phyloP scores from a whole-genome alignment of 2,797 vertebrate species.

The Notamacropus eugenii region DNA sequence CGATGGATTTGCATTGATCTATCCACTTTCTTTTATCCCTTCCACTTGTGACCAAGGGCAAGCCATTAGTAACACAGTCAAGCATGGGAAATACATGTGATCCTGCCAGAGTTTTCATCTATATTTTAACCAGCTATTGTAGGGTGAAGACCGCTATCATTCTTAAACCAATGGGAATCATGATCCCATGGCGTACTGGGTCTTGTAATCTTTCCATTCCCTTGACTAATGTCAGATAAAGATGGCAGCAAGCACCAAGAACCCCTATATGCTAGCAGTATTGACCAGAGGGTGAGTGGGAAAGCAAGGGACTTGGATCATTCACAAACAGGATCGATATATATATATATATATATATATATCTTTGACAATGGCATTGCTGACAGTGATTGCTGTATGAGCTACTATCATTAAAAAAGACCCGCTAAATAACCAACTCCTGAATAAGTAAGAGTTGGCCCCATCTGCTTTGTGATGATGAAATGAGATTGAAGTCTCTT shows the following conservation, averaged over 20 bases:
- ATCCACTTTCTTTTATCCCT: slow-evolving; percentile 3
- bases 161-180: background rate
- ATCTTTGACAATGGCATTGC: background rate
- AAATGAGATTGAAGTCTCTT: background rate
- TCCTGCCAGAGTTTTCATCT: slow-evolving; percentile 25
- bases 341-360: no score
- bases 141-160: background rate
- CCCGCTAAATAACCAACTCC: background rate
- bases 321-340: background rate
- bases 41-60: background rate
- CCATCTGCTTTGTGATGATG: slow-evolving; percentile 23
- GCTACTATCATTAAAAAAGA: background rate
- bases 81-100: background rate
- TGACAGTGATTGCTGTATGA: background rate
- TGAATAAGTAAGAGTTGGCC: background rate
- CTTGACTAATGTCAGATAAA: background rate
- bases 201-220: background rate
- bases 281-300: background rate
- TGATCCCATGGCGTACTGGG: background rate
- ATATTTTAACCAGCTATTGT: background rate
- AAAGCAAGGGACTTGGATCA: background rate
- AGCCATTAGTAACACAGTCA: background rate
- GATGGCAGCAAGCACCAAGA: background rate
- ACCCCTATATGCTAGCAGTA: background rate
- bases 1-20: background rate